These are phyloP conservation scores for Acleris sparsana DNA, from an alignment of 2,888 invertebrate species.

Conservation along the genomic window DNA sequence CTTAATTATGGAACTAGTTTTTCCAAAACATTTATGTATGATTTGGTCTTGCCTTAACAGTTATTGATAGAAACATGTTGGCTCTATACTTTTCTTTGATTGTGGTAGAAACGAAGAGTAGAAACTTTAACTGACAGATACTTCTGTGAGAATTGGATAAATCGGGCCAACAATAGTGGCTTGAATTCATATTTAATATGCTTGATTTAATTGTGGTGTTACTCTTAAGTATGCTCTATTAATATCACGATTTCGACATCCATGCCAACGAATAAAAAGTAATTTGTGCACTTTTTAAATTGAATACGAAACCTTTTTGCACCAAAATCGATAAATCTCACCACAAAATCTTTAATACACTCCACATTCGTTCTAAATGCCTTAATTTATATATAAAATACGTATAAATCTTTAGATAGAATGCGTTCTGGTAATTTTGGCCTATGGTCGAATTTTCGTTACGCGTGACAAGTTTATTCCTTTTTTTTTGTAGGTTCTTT, in stretches of 20 bases:
- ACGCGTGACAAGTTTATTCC: slow-evolving; percentile 68
- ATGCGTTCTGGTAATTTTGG: slow-evolving; percentile 50
- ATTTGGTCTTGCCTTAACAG: too few species aligned
- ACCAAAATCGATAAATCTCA: slow-evolving; percentile 44
- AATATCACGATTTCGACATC: background rate
- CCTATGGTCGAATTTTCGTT: slow-evolving; percentile 51
- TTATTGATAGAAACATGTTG: too few species aligned
- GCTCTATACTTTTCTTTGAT: too few species aligned
- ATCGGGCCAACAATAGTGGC: too few species aligned
- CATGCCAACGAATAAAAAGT: background rate
- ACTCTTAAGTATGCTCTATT: background rate
- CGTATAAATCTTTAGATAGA: slow-evolving; percentile 66
- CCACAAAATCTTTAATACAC: slow-evolving; percentile 42
- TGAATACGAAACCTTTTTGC: slow-evolving; percentile 32
- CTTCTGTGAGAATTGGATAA: too few species aligned
- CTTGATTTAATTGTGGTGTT: too few species aligned
- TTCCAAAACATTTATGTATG: too few species aligned
- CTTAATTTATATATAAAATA: slow-evolving; percentile 69
- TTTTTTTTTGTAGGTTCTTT: slow-evolving; percentile 55
- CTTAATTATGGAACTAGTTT: too few species aligned
- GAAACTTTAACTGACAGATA: too few species aligned
- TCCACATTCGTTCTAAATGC: slow-evolving; percentile 37
- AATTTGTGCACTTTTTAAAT: slow-evolving; percentile 17
- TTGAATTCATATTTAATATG: too few species aligned
- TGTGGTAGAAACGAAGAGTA: too few species aligned